These are phyloP conservation scores for Cydia fagiglandana DNA, from an alignment of 1,140 invertebrate genomes.

Conservation along the genomic window DNA sequence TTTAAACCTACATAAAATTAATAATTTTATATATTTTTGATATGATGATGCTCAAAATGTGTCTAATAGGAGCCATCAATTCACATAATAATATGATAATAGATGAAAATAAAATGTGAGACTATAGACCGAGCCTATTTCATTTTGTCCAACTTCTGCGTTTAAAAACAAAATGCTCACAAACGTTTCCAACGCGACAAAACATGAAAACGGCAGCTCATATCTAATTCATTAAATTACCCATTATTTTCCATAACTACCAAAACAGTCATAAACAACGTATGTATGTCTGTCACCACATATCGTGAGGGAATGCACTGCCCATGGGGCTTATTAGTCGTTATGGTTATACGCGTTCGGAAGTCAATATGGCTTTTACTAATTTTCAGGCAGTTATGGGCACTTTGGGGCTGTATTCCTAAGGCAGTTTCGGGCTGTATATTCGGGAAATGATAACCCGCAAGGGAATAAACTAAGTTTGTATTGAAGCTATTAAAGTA, in stretches of 20 bases:
- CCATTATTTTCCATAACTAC: slow-evolving; percentile 45
- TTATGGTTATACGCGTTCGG: background rate
- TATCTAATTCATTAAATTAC: slow-evolving; percentile 32
- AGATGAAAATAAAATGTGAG: too few relatives aligned
- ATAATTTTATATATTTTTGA: too few relatives aligned
- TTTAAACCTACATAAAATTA: too few relatives aligned
- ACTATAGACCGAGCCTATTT: too few relatives aligned
- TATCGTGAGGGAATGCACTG: slow-evolving; percentile 9
- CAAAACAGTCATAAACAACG: slow-evolving; percentile 20
- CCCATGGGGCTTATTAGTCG: slow-evolving; percentile 5
- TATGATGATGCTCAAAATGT: too few relatives aligned
- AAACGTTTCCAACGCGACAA: background rate
- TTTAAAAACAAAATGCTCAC: background rate
- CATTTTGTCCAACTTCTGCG: too few relatives aligned
- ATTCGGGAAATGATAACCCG: too few relatives aligned
- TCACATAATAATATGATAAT: too few relatives aligned
- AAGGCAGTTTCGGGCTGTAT: background rate
- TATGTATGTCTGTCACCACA: background rate
- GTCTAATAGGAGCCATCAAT: too few relatives aligned
- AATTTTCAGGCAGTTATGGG: slow-evolving; percentile 15
- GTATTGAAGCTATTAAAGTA: background rate
- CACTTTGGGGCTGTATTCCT: background rate
- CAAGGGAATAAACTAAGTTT: background rate
- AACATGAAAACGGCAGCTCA: background rate
- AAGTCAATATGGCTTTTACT: slow-evolving; percentile 15